These are phyloP conservation scores for Brachionus paranguensis DNA, from an alignment of 1,140 invertebrate genomes.

Conservation along the genomic window DNA sequence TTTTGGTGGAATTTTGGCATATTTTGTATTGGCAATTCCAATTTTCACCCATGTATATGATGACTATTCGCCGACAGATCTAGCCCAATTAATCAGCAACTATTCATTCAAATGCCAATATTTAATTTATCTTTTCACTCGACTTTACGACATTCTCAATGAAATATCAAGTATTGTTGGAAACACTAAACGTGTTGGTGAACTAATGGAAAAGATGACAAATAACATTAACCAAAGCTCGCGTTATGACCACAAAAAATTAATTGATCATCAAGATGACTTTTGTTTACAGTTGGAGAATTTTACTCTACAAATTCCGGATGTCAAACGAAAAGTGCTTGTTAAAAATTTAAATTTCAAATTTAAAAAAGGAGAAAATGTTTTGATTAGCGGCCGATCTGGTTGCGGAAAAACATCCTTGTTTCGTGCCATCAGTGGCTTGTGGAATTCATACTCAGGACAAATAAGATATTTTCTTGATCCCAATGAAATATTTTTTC, in stretches of 20 bases:
- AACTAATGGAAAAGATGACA: constrained; percentile 1
- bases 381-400: constrained; percentile 62
- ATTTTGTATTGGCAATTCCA: constrained; percentile 61
- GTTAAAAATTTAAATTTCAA: constrained; percentile 12
- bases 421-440: constrained; percentile 59
- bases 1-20: constrained; percentile 62
- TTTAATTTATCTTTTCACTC: constrained; percentile 62
- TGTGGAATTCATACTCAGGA: constrained; percentile 57
- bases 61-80: constrained; percentile 53
- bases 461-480: constrained; percentile 43
- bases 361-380: constrained; percentile 44
- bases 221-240: background rate
- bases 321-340: background rate
- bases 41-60: constrained; percentile 62
- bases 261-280: background rate
- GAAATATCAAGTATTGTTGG: constrained; percentile 59
- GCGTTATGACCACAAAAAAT: background rate
- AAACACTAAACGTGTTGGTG: constrained; percentile 57
- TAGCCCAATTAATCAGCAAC: constrained; percentile 60
- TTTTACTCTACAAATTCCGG: background rate
- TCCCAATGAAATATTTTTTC: constrained; percentile 56
- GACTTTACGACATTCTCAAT: constrained; percentile 59
- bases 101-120: constrained; percentile 64
- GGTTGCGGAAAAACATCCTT: constrained; percentile 63
- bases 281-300: background rate